These are phyloP conservation scores for Phalacrocorax pelagicus DNA, from an alignment of 2,113 vertebrate species.

Conservation along the genomic window DNA sequence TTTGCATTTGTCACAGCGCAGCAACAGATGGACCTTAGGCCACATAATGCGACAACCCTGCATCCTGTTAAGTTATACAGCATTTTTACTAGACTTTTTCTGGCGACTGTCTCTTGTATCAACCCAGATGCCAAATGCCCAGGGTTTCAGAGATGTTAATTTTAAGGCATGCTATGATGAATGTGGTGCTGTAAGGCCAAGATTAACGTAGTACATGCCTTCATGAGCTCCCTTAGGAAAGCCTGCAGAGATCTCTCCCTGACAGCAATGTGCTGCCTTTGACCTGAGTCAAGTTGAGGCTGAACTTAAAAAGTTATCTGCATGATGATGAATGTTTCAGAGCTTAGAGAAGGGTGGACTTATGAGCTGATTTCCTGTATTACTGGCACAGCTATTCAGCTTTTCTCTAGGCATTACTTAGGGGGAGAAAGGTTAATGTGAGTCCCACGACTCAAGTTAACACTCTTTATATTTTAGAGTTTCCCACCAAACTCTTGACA, in stretches of 20 bases:
- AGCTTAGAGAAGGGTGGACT: neutral
- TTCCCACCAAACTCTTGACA: conserved; percentile 31
- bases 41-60: neutral
- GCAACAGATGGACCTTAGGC: neutral
- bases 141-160: neutral
- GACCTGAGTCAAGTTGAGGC: neutral
- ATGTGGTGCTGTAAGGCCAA: neutral
- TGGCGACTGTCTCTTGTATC: neutral
- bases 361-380: neutral
- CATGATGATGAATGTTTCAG: neutral
- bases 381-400: neutral
- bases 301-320: neutral
- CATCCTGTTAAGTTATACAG: neutral
- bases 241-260: neutral
- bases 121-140: neutral
- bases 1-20: neutral
- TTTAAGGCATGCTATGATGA: neutral
- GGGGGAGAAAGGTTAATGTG: neutral
- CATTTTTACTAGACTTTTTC: neutral
- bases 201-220: neutral
- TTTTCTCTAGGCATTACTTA: neutral
- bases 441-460: conserved; percentile 3
- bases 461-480: neutral
- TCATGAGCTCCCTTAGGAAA: neutral
- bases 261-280: neutral